Conservation (phyloP, 2,888 invertebrate genomes). For the Gymnosoma rotundatum region DNA sequence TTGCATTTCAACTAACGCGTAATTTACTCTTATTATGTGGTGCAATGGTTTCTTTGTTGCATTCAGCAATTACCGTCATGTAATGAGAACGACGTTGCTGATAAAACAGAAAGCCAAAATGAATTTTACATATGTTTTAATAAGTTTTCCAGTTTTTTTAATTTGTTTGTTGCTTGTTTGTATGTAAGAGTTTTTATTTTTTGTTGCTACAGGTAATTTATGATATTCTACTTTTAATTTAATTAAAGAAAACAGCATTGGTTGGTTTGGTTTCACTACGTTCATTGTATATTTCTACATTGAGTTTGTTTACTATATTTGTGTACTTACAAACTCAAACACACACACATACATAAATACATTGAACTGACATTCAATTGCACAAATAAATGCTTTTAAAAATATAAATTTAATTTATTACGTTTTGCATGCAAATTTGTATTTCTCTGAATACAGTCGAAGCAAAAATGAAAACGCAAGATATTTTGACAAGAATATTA, state of each 20-base stretch:
- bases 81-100: conserved; percentile 39
- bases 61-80: conserved; percentile 35
- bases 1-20: conserved; percentile 57
- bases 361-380: neutral
- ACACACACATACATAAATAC: neutral
- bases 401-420: conserved; percentile 50
- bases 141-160: conserved; percentile 47
- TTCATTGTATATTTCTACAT: conserved; percentile 43
- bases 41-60: conserved; percentile 28
- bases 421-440: neutral
- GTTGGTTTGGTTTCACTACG: conserved; percentile 52
- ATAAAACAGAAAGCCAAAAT: conserved; percentile 49
- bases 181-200: neutral
- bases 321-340: neutral
- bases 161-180: conserved; percentile 5
- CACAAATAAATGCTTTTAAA: conserved; percentile 30
- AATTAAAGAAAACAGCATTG: conserved; percentile 69
- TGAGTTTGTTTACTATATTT: conserved; percentile 7
- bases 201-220: conserved; percentile 63
- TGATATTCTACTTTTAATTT: conserved; percentile 69
- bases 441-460: neutral
- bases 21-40: conserved; percentile 68
- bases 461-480: neutral
- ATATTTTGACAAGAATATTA: no score
- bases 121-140: conserved; percentile 55